Conservation (phyloP, 2,797 vertebrate species). For the Lepilemur septentrionalis region DNA sequence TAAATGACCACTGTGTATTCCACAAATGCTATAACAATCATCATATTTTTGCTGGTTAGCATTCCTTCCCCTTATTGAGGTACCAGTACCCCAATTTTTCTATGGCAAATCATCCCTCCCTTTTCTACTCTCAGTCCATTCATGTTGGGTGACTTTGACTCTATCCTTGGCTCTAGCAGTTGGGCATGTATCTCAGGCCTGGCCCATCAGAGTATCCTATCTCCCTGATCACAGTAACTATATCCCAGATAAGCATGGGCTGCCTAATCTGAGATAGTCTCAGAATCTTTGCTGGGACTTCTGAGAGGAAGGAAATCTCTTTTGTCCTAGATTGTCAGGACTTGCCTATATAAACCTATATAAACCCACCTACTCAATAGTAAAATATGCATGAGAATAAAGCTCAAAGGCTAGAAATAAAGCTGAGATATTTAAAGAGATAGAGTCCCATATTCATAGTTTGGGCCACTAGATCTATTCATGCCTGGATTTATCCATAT, state of each 20-base stretch:
- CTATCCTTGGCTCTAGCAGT: background rate
- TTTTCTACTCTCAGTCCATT: background rate
- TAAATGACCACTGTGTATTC: background rate
- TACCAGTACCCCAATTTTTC: background rate
- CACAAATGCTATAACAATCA: background rate
- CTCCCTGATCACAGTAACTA: background rate
- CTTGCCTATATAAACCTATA: background rate
- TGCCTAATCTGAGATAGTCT: background rate
- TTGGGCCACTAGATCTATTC: background rate
- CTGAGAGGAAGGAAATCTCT: background rate
- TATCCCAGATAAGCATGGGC: background rate
- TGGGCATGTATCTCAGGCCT: background rate
- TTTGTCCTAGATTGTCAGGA: background rate
- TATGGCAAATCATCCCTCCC: background rate
- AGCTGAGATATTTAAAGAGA: conserved; percentile 40
- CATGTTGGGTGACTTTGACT: background rate
- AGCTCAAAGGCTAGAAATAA: background rate
- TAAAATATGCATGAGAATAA: background rate
- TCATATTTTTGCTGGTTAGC: background rate
- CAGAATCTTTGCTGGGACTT: background rate
- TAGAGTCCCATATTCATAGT: conserved; percentile 8
- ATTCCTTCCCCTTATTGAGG: background rate
- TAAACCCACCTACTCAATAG: background rate
- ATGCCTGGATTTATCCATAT: background rate
- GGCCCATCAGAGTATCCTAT: background rate